Conservation (phyloP, 2,113 vertebrate species). For the Chloebia gouldiae region DNA sequence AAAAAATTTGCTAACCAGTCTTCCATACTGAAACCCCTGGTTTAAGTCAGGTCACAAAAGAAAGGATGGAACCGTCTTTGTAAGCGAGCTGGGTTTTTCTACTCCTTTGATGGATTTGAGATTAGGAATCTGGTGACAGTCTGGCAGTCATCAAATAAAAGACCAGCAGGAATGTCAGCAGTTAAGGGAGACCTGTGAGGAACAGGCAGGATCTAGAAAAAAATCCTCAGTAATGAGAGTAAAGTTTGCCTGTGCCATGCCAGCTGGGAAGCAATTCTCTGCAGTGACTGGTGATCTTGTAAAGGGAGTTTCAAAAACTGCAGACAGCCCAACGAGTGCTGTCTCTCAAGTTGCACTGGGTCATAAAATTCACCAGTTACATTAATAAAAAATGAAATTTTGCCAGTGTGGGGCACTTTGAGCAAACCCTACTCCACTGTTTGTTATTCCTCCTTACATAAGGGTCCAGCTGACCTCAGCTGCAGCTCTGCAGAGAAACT, state of each 20-base stretch:
- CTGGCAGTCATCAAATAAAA: neutral
- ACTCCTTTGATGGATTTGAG: neutral
- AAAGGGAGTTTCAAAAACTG: neutral
- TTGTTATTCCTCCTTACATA: neutral
- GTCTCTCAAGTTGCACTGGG: neutral
- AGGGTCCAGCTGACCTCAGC: neutral
- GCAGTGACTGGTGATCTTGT: neutral
- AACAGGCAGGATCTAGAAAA: neutral
- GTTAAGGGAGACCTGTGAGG: neutral
- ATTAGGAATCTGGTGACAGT: neutral
- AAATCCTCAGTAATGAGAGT: neutral
- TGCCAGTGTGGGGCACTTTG: neutral
- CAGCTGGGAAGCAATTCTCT: neutral
- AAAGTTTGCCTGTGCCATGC: neutral
- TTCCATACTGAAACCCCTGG: neutral
- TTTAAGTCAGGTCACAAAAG: neutral
- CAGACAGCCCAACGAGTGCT: fast-evolving
- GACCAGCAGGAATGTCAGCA: neutral
- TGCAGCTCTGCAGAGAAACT: neutral
- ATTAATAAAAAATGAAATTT: neutral
- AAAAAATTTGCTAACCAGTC: neutral
- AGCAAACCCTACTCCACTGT: neutral
- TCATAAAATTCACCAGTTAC: neutral
- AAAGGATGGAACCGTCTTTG: neutral
- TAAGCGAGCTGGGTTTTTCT: neutral